These are phyloP conservation scores for Anableps anableps DNA, from an alignment of 2,797 vertebrate species.

Conservation along the genomic window DNA sequence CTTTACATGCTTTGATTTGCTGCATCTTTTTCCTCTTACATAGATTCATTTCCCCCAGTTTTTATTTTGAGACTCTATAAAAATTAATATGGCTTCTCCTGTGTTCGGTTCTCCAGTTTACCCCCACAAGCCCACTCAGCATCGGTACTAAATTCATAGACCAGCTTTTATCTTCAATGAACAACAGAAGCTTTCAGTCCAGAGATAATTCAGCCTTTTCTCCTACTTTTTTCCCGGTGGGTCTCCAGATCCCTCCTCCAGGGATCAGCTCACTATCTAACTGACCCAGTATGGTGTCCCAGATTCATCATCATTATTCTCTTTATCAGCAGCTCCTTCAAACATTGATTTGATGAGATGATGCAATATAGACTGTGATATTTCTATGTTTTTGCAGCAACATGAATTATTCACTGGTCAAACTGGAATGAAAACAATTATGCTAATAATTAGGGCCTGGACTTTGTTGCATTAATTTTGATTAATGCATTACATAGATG, in stretches of 20 bases:
- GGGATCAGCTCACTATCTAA: not conserved
- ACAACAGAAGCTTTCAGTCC: not conserved
- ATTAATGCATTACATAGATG: no score
- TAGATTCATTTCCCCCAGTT: not conserved
- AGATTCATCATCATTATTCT: not conserved
- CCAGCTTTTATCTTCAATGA: not conserved
- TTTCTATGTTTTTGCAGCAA: not conserved
- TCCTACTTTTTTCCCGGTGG: not conserved
- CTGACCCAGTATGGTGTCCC: not conserved
- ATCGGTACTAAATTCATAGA: not conserved
- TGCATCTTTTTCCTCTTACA: not conserved
- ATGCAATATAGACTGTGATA: not conserved
- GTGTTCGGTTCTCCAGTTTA: not conserved
- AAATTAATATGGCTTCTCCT: not conserved
- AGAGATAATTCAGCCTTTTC: not conserved
- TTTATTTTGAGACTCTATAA: not conserved
- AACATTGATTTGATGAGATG: not conserved
- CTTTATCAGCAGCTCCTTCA: not conserved
- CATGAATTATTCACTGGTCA: not conserved
- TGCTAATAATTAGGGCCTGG: no score
- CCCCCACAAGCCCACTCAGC: not conserved
- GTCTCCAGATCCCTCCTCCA: not conserved
- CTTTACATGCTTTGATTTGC: not conserved
- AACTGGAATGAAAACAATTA: not conserved
- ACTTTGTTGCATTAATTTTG: no score